Conservation (phyloP, 2,797 vertebrate genomes). For the Typhlichthys subterraneus region DNA sequence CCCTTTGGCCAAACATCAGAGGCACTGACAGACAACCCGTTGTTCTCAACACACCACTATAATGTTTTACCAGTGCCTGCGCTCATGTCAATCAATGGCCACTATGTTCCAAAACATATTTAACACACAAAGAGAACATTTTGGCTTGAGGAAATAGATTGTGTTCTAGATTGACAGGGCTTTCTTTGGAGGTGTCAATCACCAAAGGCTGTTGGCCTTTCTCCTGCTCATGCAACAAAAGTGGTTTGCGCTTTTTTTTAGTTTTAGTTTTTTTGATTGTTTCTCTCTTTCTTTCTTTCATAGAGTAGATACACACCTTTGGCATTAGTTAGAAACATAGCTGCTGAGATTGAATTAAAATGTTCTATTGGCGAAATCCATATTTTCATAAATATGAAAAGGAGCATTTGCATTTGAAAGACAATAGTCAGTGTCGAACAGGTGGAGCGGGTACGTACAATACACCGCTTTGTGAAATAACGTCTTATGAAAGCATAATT, state of each 20-base stretch:
- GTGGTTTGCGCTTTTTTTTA: constrained; percentile 37
- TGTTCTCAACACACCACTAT: constrained; percentile 76
- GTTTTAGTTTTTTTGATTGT: background rate
- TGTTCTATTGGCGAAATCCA: too few relatives aligned
- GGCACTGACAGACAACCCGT: constrained; percentile 76
- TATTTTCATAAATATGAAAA: background rate
- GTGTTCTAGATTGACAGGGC: constrained; percentile 66
- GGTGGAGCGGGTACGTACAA: constrained; percentile 29
- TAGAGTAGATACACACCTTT: too few relatives aligned
- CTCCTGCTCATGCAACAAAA: constrained; percentile 42
- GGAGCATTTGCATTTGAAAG: constrained; percentile 13
- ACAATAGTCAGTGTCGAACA: constrained; percentile 8
- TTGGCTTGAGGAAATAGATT: constrained; percentile 81
- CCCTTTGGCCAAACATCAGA: constrained; percentile 79
- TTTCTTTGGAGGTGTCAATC: constrained; percentile 67
- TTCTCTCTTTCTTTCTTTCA: too few relatives aligned
- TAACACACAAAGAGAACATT: constrained; percentile 81
- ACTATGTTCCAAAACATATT: constrained; percentile 85
- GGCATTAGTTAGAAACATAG: constrained; percentile 20
- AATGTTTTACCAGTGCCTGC: constrained; percentile 83
- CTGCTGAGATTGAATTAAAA: background rate
- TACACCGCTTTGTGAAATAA: constrained; percentile 17
- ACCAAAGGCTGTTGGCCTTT: constrained; percentile 62
- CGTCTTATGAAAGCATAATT: constrained; percentile 42
- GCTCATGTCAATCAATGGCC: constrained; percentile 82